Evolutionary conservation across 1,140 invertebrate species (phyloP).

Genomic region (Heliothis subflexa): DNA sequence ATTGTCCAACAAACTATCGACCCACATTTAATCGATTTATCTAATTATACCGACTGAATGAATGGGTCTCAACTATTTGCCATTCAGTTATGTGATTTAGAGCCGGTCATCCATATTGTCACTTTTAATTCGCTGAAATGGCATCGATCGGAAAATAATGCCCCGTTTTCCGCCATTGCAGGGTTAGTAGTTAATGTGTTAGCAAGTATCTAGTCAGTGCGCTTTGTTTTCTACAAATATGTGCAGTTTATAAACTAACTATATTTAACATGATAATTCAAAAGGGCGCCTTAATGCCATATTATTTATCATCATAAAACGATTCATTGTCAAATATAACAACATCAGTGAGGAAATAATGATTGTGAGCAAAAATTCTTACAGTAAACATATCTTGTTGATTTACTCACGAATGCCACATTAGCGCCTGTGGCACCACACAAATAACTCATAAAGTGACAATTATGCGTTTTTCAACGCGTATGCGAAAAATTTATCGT

Average conservation of each 20-base stretch:
- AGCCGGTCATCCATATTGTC: constrained; percentile 18
- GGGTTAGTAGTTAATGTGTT: background rate
- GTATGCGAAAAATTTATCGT: constrained; percentile 68
- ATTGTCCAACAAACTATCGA: constrained; percentile 47
- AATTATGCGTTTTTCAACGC: constrained; percentile 67
- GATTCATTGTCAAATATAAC: constrained; percentile 11
- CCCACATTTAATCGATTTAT: constrained; percentile 35
- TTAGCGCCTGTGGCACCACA: constrained; percentile 58
- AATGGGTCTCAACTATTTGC: constrained; percentile 35
- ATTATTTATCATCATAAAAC: background rate
- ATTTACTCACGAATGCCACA: constrained; percentile 64
- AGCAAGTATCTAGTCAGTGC: no score
- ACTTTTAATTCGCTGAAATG: constrained; percentile 4
- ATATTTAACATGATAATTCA: background rate
- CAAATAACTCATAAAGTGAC: constrained; percentile 74
- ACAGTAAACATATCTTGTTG: constrained; percentile 48
- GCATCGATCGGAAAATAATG: background rate
- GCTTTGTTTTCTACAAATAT: background rate
- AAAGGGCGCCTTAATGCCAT: background rate
- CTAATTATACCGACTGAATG: constrained; percentile 32
- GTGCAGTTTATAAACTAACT: background rate
- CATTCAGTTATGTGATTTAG: constrained; percentile 36
- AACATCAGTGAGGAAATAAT: background rate
- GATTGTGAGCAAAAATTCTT: constrained; percentile 5
- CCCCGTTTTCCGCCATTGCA: background rate